Evolutionary conservation across 2,113 vertebrate species (phyloP).

Genomic region (Psophia crepitans): DNA sequence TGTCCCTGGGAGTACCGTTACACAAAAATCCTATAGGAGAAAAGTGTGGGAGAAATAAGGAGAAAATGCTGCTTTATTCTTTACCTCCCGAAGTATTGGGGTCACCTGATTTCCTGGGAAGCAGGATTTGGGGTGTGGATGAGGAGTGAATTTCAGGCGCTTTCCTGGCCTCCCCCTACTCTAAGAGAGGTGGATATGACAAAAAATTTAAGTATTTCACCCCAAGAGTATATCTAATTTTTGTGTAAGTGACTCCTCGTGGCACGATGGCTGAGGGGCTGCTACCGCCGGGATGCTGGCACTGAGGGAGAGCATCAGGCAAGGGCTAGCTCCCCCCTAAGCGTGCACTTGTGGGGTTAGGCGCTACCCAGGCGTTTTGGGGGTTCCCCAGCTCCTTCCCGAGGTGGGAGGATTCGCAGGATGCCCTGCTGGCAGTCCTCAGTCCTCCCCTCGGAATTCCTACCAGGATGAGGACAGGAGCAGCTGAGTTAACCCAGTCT

Average conservation of each 20-base stretch:
- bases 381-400: neutral
- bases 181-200: neutral
- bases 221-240: neutral
- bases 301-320: neutral
- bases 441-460: neutral
- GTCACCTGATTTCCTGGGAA: neutral
- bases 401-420: neutral
- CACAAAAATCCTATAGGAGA: neutral
- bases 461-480: neutral
- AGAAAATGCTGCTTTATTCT: neutral
- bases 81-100: neutral
- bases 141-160: neutral
- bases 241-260: neutral
- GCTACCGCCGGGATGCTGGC: fast-evolving
- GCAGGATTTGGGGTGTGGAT: neutral
- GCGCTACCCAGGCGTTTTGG: neutral
- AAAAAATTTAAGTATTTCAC: neutral
- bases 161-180: neutral
- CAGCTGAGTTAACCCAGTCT: neutral
- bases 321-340: fast-evolving
- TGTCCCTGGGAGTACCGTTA: fast-evolving
- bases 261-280: neutral
- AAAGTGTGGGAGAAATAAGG: neutral
- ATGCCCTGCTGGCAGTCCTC: neutral
- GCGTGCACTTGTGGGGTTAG: neutral